Base-by-base conservation (phyloP, 2,888 invertebrate genomes). In the Melanotus villosus region DNA sequence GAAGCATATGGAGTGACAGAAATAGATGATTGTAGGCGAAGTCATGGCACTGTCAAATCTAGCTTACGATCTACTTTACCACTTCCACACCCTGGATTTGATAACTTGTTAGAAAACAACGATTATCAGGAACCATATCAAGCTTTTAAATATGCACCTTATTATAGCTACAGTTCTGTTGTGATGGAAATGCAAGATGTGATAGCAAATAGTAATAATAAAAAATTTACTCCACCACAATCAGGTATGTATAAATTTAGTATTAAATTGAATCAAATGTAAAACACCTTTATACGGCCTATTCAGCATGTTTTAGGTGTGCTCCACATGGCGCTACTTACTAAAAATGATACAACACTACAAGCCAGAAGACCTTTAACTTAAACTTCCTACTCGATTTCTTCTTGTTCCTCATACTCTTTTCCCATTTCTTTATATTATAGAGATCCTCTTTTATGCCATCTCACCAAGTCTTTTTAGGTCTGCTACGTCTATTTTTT, bases 51-150 rank as follows among this genome's bases (percentile, higher is more conserved):
- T 26, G 75, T 84, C 41, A 84, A 84, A 70, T 87, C 88, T 0
- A 85, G 86, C 72, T 80, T 85, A 63, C 78, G 83, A 72, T 87
- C 88, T 0, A 87, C 89, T 78, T 76, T 88, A 76, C 88, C 88
- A 0, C 84, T 87, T 1, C 86, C 85, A 67, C 86, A 89, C 81
- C 86, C 87, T 69, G 88, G 88, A 77, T 86, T 87, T 57, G 85
- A 88, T 78, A 89, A 90, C 78, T 87, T 90, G 76, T 89, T 90
- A 81, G 88, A 91, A 47, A 80, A 76, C 72, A 91, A 91, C 79
- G 92, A 92, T 81, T 93, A 93, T 84, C 93, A 93, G 80, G 93
- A 93, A 85, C 93, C 93, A 38, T 93, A 92, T 83, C 92, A 93
- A 84, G 91, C 92, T 16, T 85, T 92, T 75, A 90, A 91, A 82